Evolutionary conservation across 2,888 invertebrate species (phyloP).

Genomic region (Gisinianus flammeolus): DNA sequence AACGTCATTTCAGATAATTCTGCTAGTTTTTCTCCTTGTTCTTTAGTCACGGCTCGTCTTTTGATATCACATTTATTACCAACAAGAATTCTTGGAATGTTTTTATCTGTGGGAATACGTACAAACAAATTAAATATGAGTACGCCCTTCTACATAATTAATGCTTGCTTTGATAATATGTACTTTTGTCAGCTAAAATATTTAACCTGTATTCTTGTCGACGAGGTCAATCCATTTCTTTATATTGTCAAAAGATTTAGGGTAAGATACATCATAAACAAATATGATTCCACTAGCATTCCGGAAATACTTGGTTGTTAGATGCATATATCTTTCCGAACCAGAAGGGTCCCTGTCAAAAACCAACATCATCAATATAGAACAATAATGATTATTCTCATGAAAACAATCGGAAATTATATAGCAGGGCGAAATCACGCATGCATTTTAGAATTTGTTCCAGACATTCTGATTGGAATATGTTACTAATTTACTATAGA

Average conservation of each 20-base stretch:
- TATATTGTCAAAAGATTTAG: constrained; percentile 41
- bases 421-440: too few species aligned
- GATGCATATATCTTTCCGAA: constrained; percentile 38
- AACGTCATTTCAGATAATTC: constrained; percentile 38
- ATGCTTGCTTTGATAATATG: too few species aligned
- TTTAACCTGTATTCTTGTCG: constrained; percentile 18
- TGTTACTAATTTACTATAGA: neutral
- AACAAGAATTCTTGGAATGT: constrained; percentile 31
- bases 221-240: constrained; percentile 41
- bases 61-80: constrained; percentile 46
- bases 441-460: neutral
- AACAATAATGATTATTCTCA: neutral
- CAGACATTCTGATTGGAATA: neutral
- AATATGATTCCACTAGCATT: constrained; percentile 38
- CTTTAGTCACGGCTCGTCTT: constrained; percentile 23
- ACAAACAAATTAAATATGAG: too few species aligned
- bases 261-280: constrained; percentile 40
- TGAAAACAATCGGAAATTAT: neutral
- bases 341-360: constrained; percentile 45
- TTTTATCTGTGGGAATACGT: constrained; percentile 30
- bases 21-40: constrained; percentile 35
- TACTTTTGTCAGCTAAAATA: neutral
- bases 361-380: neutral
- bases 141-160: too few species aligned
- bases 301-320: constrained; percentile 33